A percentile compares a stretch with the other conserved stretches of the same genome.
Evolutionary conservation across 2,113 vertebrate species (phyloP).

Genomic region (Thunnus thynnus): DNA sequence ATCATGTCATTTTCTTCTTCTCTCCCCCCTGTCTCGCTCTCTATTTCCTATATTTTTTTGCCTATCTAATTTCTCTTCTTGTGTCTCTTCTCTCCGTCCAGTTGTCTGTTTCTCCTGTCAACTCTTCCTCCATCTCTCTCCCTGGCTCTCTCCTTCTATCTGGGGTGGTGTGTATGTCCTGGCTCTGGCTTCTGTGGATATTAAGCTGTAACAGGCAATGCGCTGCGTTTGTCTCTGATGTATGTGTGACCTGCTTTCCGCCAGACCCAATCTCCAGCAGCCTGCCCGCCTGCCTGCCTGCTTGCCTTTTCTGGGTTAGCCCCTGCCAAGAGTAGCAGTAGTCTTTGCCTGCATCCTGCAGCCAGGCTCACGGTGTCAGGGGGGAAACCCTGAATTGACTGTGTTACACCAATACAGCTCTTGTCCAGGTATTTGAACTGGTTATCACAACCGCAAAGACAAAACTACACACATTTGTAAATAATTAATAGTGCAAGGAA

Average conservation of each 20-base stretch:
- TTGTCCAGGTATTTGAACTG: conserved; percentile 39
- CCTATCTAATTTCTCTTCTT: conserved; percentile 30
- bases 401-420: conserved; percentile 40
- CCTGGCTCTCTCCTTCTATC: conserved; percentile 48
- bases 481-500: conserved; percentile 1
- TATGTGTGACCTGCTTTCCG: conserved; percentile 83
- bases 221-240: conserved; percentile 76
- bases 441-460: conserved; percentile 21
- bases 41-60: conserved; percentile 42
- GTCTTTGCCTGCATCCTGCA: conserved; percentile 60
- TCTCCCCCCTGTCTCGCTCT: conserved; percentile 33
- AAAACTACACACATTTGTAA: conserved; percentile 31
- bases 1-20: conserved; percentile 53
- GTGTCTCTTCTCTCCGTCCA: conserved; percentile 26
- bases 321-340: conserved; percentile 65
- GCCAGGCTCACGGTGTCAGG: conserved; percentile 37
- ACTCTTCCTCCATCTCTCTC: conserved; percentile 36
- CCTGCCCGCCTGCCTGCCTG: conserved; percentile 48
- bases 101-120: conserved; percentile 33
- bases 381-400: conserved; percentile 37
- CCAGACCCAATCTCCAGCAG: conserved; percentile 74
- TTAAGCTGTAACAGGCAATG: conserved; percentile 74
- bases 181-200: conserved; percentile 70
- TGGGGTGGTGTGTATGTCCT: conserved; percentile 63
- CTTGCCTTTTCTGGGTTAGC: conserved; percentile 77